Evolutionary conservation across 2,888 invertebrate species (phyloP).

Genomic region (Acrobasis repandana): DNA sequence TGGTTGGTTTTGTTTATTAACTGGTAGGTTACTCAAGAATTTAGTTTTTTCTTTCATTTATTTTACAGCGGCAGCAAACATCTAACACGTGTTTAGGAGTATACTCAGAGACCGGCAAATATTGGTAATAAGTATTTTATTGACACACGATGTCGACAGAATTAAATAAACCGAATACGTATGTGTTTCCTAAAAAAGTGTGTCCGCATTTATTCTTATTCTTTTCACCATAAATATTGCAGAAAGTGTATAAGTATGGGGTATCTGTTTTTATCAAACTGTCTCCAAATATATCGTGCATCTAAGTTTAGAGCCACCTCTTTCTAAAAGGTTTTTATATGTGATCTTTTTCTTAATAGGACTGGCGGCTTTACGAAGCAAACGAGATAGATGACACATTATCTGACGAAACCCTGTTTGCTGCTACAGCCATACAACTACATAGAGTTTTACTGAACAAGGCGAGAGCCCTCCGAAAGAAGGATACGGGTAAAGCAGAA

Average conservation of each 20-base stretch:
- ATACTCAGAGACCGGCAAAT: neutral
- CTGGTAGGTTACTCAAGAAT: neutral
- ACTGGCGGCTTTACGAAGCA: slow-evolving; percentile 63
- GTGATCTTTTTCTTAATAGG: slow-evolving; percentile 37
- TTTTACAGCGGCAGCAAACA: neutral
- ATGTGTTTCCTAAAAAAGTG: neutral
- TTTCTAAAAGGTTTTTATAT: neutral
- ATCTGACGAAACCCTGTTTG: slow-evolving; percentile 64
- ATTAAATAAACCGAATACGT: neutral
- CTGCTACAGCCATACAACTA: slow-evolving; percentile 67
- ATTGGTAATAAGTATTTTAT: neutral
- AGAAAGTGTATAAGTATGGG: too few species aligned
- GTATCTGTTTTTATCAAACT: too few species aligned
- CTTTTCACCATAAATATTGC: too few species aligned
- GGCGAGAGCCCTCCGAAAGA: slow-evolving; percentile 54
- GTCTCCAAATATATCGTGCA: too few species aligned
- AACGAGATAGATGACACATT: slow-evolving; percentile 39
- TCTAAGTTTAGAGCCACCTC: too few species aligned
- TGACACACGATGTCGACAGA: neutral
- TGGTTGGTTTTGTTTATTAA: neutral
- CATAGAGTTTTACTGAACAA: slow-evolving; percentile 66
- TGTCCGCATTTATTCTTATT: neutral
- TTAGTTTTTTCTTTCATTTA: neutral
- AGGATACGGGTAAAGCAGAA: slow-evolving; percentile 68
- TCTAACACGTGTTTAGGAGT: neutral